phyloP scores from a whole-genome alignment of 2,797 vertebrate species.

The Mormyrus proboscirostris region DNA sequence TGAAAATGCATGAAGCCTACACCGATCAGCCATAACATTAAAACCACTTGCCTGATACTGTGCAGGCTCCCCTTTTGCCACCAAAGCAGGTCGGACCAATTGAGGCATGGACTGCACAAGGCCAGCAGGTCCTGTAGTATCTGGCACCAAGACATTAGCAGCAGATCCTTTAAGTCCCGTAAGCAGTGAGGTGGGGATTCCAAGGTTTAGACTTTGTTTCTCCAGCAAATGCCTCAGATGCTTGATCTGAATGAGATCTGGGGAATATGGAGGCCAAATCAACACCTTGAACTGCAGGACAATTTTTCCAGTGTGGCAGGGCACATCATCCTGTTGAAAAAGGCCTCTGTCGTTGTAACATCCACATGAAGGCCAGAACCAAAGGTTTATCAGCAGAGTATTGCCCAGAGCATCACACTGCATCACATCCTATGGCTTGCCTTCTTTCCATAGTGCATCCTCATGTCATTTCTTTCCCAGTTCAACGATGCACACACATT shows the following conservation, averaged over 20 bases:
- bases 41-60: neutral
- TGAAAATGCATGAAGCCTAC: neutral
- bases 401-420: neutral
- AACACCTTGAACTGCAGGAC: neutral
- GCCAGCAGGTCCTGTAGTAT: neutral
- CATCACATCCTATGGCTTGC: neutral
- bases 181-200: neutral
- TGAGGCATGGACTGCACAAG: neutral
- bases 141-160: neutral
- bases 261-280: neutral
- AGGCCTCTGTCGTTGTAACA: neutral
- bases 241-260: neutral
- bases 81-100: neutral
- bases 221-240: neutral
- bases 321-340: neutral
- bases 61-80: neutral
- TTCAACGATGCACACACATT: neutral
- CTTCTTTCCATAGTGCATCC: neutral
- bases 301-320: neutral
- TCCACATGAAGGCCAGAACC: neutral
- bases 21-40: neutral
- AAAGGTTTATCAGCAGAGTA: neutral
- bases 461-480: neutral
- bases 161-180: neutral
- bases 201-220: neutral